Percentiles rank a stretch among this genome's conserved stretches.
Conservation (phyloP, 2,797 vertebrate species). For the Cossypha dichroa region DNA sequence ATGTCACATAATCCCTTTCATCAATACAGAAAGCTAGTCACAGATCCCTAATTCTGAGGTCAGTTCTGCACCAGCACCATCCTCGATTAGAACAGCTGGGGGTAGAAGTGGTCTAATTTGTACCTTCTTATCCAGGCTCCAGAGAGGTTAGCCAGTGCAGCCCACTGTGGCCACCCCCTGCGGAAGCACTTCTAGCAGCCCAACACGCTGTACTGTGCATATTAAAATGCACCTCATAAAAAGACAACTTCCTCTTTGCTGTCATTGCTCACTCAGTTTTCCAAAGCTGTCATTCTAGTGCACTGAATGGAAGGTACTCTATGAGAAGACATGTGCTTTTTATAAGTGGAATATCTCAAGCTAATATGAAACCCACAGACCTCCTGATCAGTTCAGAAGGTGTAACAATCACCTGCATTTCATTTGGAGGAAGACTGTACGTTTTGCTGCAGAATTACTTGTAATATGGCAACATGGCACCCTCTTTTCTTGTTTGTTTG, state of each 20-base stretch:
- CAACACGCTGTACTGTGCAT: accelerated
- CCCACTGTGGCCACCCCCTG: background rate
- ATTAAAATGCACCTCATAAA: background rate
- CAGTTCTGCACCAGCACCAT: constrained; percentile 35
- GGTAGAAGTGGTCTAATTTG: constrained; percentile 33
- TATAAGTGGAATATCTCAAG: background rate
- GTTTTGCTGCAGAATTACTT: background rate
- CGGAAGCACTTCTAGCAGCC: background rate
- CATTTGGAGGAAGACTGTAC: background rate
- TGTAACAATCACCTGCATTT: background rate
- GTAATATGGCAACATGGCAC: background rate
- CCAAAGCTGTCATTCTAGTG: background rate
- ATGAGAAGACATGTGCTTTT: background rate
- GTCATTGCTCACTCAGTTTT: background rate
- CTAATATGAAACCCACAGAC: accelerated
- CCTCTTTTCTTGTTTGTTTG: background rate
- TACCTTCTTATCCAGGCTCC: background rate
- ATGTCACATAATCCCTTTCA: constrained; percentile 52
- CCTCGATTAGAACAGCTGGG: constrained; percentile 17
- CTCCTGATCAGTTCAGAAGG: background rate
- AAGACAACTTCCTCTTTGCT: background rate
- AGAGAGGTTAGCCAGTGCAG: background rate
- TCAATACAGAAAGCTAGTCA: background rate
- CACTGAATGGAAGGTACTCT: background rate
- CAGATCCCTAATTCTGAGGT: constrained; percentile 9